Base-by-base conservation (phyloP, 2,113 vertebrate species). In the Kobus ellipsiprymnus region DNA sequence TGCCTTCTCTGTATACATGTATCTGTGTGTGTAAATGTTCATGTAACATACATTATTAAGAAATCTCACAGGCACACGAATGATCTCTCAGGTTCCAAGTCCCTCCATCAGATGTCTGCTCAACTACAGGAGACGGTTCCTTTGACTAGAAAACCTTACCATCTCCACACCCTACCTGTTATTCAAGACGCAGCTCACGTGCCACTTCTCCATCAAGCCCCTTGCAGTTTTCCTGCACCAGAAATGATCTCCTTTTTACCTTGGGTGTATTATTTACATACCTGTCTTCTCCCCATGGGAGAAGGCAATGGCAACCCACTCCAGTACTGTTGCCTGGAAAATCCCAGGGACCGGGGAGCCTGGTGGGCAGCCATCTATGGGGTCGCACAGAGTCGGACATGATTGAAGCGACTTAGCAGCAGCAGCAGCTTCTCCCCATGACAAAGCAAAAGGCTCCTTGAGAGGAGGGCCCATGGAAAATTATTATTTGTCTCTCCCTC, bases 371-470 rank as follows among this genome's bases (percentile, higher is more conserved):
- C 60, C 13, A 15, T 30, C 60, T 62, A 62, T 62, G 29, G 60
- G 60, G 60, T 62, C 0, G 13, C 60, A 30, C 60, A 62, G 60
- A 62, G 29, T 62, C 2, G 2, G 29, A 62, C 29, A 15, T 0
- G 1, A 30, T 0, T 62, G 29, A 62, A 62, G 60, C 0, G 6
- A 62, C 6, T 62, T 62, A 62, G 2, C 29, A 62, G 60, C 13
- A 62, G 59, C 59, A 62, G 60, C 60, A 62, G 60, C 60, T 30
- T 30, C 44, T 80, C 13, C 33, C 52, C 74, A 77, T 23, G 44
- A 83, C 33, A 84, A 78, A 81, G 81, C 33, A 92, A 86, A 74
- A 55, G 60, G 23, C 16, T 90, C 80, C 54, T 86, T 77, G 13
- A 30, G 25, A 36, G 33, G 3, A 94, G 36, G 36, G 62, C 6